Base-by-base conservation (phyloP, 2,797 vertebrate genomes). In the Phalloptychus januarius region DNA sequence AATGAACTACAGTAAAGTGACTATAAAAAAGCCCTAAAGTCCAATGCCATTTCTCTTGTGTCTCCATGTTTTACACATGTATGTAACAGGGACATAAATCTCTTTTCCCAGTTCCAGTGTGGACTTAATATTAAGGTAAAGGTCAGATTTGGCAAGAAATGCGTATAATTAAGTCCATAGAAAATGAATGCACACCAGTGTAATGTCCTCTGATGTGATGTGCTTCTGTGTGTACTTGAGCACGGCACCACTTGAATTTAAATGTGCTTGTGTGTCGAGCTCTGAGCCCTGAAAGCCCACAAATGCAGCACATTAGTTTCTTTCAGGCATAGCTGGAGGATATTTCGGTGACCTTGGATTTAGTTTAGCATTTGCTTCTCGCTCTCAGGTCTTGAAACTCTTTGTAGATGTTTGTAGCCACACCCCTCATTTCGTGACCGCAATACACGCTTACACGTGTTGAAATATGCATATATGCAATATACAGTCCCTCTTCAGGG, bases 271-370 rank as follows among this genome's bases (percentile, higher is more conserved):
- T 56, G 72, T 81, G 61, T 70, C 65, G 69, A 63, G 50, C 44
- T 75, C 40, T 83, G 70, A 81, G 78, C 70, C 78, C 83, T 75
- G 25, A 79, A 87, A 88, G 69, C 52, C 52, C 74, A 76, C 20
- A 16, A 84, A 83, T 38, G 61, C 82, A 71, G 31, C 77, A 69
- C 76, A 77, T 88, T 86, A 72, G 78, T 84, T 81, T 87, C 76
- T 87, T 78, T 84, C 82, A 90, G 87, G 90, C 82, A 72, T 63
- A 70, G 86, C 92, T 79, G 18, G 15, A 7, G 86, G 91, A 87
- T 88, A 84, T 90, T 90, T 84, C 78, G 67, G 70, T 91, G 90
- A 92, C 93, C 90, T 93, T 90, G 87, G 75, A 71, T 83, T 84
- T 85, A 28, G 65, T n/a, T 85, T 74, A 78, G 71, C 76, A 23